Evolutionary conservation across 2,113 vertebrate genomes (phyloP).

Genomic region (Probosciger aterrimus): DNA sequence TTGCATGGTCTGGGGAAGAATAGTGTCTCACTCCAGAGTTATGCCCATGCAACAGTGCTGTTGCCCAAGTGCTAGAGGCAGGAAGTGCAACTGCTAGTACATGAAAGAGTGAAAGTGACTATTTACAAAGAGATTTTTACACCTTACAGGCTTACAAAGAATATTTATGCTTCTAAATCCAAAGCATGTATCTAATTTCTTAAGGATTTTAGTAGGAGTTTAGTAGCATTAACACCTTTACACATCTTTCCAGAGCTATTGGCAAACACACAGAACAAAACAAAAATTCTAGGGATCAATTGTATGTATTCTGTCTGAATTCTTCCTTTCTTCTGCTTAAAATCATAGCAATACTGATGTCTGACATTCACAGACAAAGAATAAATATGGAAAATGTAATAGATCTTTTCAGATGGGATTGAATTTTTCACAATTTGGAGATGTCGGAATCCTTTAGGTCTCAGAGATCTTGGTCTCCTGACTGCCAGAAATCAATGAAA

Average conservation of each 20-base stretch:
- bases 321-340: not conserved
- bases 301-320: not conserved
- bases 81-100: not conserved
- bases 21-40: not conserved
- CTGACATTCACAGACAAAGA: not conserved
- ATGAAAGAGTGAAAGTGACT: constrained; percentile 1
- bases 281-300: not conserved
- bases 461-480: not conserved
- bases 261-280: not conserved
- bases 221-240: not conserved
- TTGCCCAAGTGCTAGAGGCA: not conserved
- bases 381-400: not conserved
- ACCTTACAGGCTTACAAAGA: not conserved
- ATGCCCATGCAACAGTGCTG: not conserved
- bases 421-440: not conserved
- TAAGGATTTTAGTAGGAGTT: not conserved
- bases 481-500: not conserved
- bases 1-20: not conserved
- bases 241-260: not conserved
- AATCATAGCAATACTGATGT: not conserved
- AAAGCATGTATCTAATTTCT: not conserved
- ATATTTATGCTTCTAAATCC: not conserved
- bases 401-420: not conserved
- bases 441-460: not conserved
- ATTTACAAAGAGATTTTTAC: not conserved